These are phyloP conservation scores for Pseudomyrmex concolor DNA, from an alignment of 1,140 invertebrate species.

Conservation along the genomic window DNA sequence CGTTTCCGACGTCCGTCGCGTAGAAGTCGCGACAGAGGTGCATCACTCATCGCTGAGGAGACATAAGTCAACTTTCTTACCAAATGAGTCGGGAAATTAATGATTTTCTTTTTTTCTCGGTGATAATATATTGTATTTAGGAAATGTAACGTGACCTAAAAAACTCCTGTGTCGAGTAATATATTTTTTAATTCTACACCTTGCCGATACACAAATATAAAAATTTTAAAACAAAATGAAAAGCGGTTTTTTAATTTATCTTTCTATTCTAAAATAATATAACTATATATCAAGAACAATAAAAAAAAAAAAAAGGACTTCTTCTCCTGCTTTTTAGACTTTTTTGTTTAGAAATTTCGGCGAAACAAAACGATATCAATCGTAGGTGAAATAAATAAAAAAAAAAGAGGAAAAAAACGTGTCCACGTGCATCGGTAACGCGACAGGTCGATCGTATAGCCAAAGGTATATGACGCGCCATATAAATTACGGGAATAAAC, in stretches of 20 bases:
- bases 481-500: constrained; percentile 72
- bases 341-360: neutral
- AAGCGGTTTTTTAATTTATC: no score
- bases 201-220: no score
- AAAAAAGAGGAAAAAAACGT: neutral
- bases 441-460: constrained; percentile 44
- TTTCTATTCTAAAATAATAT: no score
- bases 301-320: neutral
- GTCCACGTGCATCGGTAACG: neutral
- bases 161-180: no score
- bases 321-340: neutral
- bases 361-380: constrained; percentile 9
- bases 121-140: neutral
- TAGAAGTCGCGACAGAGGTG: constrained; percentile 24
- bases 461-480: constrained; percentile 58
- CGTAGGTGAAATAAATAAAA: neutral
- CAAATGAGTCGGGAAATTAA: constrained; percentile 21
- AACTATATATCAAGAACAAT: neutral
- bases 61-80: constrained; percentile 31
- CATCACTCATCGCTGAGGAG: constrained; percentile 11
- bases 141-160: neutral
- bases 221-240: neutral
- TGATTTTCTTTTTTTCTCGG: neutral
- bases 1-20: constrained; percentile 1
- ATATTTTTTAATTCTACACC: neutral